Base-by-base conservation (phyloP, 2,888 invertebrate species). In the Vandiemenella viatica region DNA sequence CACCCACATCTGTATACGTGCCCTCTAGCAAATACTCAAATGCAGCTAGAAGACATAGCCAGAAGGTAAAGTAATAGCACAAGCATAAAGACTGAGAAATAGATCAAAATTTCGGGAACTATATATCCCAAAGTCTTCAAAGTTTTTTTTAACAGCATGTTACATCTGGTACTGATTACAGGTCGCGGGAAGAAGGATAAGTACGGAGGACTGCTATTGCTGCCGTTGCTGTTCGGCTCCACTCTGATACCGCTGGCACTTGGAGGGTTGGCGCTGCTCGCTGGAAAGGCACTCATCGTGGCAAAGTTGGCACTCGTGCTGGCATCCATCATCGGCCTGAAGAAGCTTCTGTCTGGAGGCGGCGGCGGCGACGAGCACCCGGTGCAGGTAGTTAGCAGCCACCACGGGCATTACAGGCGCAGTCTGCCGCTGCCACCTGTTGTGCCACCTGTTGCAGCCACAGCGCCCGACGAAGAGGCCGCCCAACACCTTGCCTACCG, bases 241-340 rank as follows among this genome's bases (percentile, higher is more conserved):
- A 85, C 85, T 59, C 68, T 88, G 63, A 78, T 88, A 38, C 88
- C 88, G 5, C 67, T 89, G 46, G 87, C 87, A 3, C 79, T 87
- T 52, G 88, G 87, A 50, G 86, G 85, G 7, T 65, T 89, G 20
- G 86, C 87, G 17, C 72, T 89, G 45, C 64, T 88, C 48, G 87
- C 88, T 40, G 88, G 88, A 57, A 89, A 89, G 65, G 88, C 88
- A 38, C 67, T 88, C 55, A 87, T 88, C 58, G 83, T 88, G 43
- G 85, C 86, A 55, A 88, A 88, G 62, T 67, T 88, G 57, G 88
- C 88, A 0, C 66, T 88, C 47, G 85, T 87, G 1, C 68, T 88
- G 45, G 86, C 88, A 51, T 83, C 48, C 56, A 87, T 88, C 58
- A 84, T 88, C 57, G 88, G 87, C 3, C 70, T 89, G 65, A 88